A percentile compares a stretch with the other conserved stretches of the same genome.
Conservation (phyloP, 2,113 vertebrate genomes). For the Podocnemis expansa region DNA sequence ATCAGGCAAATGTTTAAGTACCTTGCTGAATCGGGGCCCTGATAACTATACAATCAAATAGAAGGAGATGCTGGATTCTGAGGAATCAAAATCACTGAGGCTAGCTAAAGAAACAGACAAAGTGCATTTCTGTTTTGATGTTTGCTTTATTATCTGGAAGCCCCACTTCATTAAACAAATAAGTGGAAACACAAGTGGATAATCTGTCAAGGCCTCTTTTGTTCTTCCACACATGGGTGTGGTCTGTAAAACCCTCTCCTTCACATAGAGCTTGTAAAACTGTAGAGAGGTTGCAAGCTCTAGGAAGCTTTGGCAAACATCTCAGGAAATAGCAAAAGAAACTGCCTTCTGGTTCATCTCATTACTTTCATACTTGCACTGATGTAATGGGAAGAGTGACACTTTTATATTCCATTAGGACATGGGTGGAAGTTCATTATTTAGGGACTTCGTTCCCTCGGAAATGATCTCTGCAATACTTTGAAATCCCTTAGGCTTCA, state of each 20-base stretch:
- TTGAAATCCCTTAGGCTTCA: conserved; percentile 7
- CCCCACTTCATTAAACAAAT: neutral
- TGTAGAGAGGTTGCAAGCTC: conserved; percentile 46
- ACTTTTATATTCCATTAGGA: conserved; percentile 51
- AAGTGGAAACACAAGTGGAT: neutral
- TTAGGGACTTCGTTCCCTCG: conserved; percentile 1
- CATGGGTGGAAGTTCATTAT: neutral
- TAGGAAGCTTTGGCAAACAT: conserved; percentile 57
- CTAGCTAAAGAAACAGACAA: neutral
- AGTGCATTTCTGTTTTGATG: neutral
- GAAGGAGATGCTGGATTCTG: neutral
- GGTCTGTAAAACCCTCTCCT: conserved; percentile 25
- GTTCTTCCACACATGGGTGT: conserved; percentile 56
- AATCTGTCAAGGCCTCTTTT: neutral
- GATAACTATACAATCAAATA: neutral
- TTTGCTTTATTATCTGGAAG: neutral
- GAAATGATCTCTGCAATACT: conserved; percentile 26
- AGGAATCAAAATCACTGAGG: neutral
- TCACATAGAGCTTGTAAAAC: conserved; percentile 42
- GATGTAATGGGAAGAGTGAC: conserved; percentile 64
- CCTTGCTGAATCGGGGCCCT: neutral
- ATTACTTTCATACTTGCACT: conserved; percentile 62
- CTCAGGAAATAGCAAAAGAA: conserved; percentile 66
- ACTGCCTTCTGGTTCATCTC: conserved; percentile 59
- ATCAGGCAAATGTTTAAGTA: neutral